These are phyloP conservation scores for Antheraea mylitta DNA, from an alignment of 1,140 invertebrate species.

Conservation along the genomic window DNA sequence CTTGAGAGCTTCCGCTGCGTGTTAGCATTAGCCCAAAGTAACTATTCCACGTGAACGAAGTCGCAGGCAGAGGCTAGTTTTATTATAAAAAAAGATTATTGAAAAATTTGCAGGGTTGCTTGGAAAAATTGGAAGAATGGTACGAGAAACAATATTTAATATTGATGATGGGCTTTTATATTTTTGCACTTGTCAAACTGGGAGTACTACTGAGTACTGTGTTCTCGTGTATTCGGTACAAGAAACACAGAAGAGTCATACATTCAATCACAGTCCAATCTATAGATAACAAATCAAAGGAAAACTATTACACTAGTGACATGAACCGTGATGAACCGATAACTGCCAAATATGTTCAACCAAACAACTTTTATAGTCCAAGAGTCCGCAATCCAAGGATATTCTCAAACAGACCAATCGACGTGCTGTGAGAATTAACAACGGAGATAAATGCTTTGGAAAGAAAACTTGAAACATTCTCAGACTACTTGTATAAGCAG, in stretches of 20 bases:
- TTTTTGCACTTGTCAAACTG: slow-evolving; percentile 84
- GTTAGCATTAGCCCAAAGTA: no score
- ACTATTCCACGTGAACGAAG: no score
- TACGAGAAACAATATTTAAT: slow-evolving; percentile 87
- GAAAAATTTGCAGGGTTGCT: slow-evolving; percentile 81
- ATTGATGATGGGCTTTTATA: slow-evolving; percentile 83
- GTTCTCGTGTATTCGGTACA: slow-evolving; percentile 82
- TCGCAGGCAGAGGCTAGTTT: no score
- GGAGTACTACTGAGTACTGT: slow-evolving; percentile 84
- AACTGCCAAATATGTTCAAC: slow-evolving; percentile 71
- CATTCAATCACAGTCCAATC: slow-evolving; percentile 60
- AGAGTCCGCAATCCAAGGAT: slow-evolving; percentile 69
- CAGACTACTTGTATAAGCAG: slow-evolving; percentile 70
- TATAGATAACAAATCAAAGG: slow-evolving; percentile 53
- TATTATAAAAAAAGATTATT: no score
- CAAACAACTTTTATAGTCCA: slow-evolving; percentile 74
- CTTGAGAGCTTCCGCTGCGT: no score
- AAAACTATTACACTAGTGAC: slow-evolving; percentile 67
- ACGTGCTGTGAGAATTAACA: slow-evolving; percentile 78
- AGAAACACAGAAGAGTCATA: slow-evolving; percentile 53
- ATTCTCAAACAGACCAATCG: slow-evolving; percentile 68
- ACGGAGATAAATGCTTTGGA: slow-evolving; percentile 78
- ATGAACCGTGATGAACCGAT: slow-evolving; percentile 55
- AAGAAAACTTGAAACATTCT: slow-evolving; percentile 73
- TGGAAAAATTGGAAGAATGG: slow-evolving; percentile 86